These are phyloP conservation scores for Pleuronectes platessa DNA, from an alignment of 2,113 vertebrate genomes.

Conservation along the genomic window DNA sequence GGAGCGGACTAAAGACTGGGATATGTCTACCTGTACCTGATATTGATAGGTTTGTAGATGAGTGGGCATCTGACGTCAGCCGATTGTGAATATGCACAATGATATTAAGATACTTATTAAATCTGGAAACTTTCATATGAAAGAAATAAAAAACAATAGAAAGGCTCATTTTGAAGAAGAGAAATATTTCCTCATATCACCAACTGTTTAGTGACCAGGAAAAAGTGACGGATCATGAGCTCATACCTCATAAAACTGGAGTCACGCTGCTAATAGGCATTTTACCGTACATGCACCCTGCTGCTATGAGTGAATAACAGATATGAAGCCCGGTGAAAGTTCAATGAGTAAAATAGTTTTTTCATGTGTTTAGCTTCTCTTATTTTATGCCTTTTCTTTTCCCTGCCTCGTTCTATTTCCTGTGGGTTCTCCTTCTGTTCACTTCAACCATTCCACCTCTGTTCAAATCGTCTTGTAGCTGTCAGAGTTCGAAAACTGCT, in stretches of 20 bases:
- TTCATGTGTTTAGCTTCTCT: not conserved
- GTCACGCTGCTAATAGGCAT: conserved; percentile 1
- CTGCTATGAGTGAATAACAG: not conserved
- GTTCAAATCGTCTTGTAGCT: not conserved
- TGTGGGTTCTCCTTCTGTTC: not conserved
- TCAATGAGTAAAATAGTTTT: not conserved
- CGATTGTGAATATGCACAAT: too few relatives aligned
- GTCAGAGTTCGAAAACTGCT: conserved; percentile 7
- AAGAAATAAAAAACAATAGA: not conserved
- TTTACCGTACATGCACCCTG: not conserved
- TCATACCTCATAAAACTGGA: not conserved
- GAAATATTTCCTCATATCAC: not conserved
- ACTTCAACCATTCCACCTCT: not conserved
- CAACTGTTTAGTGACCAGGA: not conserved
- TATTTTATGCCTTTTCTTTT: not conserved
- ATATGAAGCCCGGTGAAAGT: not conserved
- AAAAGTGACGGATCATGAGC: conserved; percentile 3
- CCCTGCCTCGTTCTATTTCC: not conserved
- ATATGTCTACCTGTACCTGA: too few relatives aligned
- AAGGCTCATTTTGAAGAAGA: not conserved
- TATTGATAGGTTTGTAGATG: too few relatives aligned
- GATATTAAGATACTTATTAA: not conserved
- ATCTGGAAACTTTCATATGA: not conserved
- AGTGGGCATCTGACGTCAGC: too few relatives aligned
- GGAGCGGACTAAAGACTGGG: too few relatives aligned